These are phyloP conservation scores for Sebastes kiyomatsui DNA, from an alignment of 2,797 vertebrate species.

Conservation along the genomic window DNA sequence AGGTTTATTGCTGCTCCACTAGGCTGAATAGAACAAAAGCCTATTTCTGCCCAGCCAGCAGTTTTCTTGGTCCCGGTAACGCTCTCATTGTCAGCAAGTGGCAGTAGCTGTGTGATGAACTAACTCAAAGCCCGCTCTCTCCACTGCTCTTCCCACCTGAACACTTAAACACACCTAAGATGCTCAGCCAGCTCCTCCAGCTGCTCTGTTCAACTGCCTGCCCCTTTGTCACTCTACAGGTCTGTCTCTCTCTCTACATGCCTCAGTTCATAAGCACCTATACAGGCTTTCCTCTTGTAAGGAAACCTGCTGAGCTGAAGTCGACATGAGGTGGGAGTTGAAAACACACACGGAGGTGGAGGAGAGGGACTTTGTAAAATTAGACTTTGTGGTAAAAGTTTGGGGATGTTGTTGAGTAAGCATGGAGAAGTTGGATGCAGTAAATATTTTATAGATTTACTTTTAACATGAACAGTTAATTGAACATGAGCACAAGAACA, in stretches of 20 bases:
- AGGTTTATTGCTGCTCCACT: constrained; percentile 62
- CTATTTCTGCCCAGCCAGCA: constrained; percentile 67
- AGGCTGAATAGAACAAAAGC: constrained; percentile 71
- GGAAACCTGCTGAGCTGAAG: constrained; percentile 37
- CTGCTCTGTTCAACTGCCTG: constrained; percentile 46
- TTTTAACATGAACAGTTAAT: background rate
- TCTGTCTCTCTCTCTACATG: constrained; percentile 2
- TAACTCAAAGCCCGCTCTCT: constrained; percentile 64
- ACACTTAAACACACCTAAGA: constrained; percentile 51
- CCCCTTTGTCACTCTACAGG: constrained; percentile 42
- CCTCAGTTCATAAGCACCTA: constrained; percentile 20
- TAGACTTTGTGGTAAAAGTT: constrained; percentile 14
- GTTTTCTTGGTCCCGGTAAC: constrained; percentile 54
- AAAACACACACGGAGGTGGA: background rate
- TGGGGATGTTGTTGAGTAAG: background rate
- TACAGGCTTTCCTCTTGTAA: constrained; percentile 26
- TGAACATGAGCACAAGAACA: background rate
- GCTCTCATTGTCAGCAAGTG: constrained; percentile 67
- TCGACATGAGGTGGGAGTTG: background rate
- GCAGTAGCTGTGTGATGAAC: constrained; percentile 57
- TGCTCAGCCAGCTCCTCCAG: constrained; percentile 35
- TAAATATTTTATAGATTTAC: background rate
- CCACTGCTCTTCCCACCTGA: constrained; percentile 48
- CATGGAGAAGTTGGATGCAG: background rate
- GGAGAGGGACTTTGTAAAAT: constrained; percentile 4